These are phyloP conservation scores for Scaptomyza caliginosa DNA, from an alignment of 2,888 invertebrate species.

Conservation along the genomic window DNA sequence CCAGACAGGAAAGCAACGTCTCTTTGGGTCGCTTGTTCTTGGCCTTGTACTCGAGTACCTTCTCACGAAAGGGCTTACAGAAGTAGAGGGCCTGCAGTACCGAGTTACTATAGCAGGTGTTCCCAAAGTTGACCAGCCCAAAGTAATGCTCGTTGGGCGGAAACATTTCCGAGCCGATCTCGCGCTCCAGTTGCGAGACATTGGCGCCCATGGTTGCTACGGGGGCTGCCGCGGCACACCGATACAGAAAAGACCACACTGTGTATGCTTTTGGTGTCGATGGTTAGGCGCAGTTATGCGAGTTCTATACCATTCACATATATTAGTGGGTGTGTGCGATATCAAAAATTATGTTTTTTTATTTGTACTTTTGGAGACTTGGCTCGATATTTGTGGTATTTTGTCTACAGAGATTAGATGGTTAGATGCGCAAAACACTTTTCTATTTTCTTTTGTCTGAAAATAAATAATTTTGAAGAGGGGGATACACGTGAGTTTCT, in stretches of 20 bases:
- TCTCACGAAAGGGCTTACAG: slow-evolving; percentile 99
- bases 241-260: slow-evolving; percentile 63
- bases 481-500: slow-evolving; percentile 83
- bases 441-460: slow-evolving; percentile 74
- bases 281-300: slow-evolving; percentile 14
- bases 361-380: background rate
- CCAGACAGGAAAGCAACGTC: slow-evolving; percentile 97
- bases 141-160: slow-evolving; percentile 99
- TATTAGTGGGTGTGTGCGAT: slow-evolving; percentile 12
- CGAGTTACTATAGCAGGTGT: slow-evolving; percentile 99
- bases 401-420: slow-evolving; percentile 49
- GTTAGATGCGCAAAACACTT: slow-evolving; percentile 75
- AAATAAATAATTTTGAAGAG: slow-evolving; percentile 84
- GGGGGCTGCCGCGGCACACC: slow-evolving; percentile 71
- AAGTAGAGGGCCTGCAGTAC: slow-evolving; percentile 99
- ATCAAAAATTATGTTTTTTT: slow-evolving; percentile 16
- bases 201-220: slow-evolving; percentile 92
- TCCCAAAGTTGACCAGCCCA: slow-evolving; percentile 99
- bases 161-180: slow-evolving; percentile 99
- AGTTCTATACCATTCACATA: slow-evolving; percentile 16
- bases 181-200: slow-evolving; percentile 99
- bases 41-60: slow-evolving; percentile 98
- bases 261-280: slow-evolving; percentile 52
- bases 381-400: slow-evolving; percentile 12
- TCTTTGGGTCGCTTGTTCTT: slow-evolving; percentile 98